Evolutionary conservation across 2,113 vertebrate species (phyloP).

Genomic region (Amazona vittata): DNA sequence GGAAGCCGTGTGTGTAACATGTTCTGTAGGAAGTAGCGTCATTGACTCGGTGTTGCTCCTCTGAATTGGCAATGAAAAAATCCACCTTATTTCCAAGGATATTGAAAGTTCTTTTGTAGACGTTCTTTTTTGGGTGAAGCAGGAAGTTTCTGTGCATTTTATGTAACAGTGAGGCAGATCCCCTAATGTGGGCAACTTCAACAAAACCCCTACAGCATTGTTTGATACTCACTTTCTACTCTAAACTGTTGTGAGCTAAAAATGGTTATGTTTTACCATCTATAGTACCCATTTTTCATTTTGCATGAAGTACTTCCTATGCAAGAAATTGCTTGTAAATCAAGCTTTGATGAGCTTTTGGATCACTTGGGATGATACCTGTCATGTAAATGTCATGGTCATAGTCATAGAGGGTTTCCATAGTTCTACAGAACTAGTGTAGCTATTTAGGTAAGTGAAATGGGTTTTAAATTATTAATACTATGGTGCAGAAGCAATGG

Average conservation of each 20-base stretch:
- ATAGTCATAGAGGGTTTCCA: not conserved
- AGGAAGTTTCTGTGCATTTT: not conserved
- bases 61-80: not conserved
- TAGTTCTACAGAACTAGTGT: not conserved
- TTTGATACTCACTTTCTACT: not conserved
- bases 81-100: not conserved
- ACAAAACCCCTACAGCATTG: not conserved
- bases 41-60: not conserved
- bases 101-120: not conserved
- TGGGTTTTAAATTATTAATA: not conserved
- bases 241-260: slow-evolving; percentile 4
- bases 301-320: not conserved
- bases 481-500: not conserved
- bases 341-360: not conserved
- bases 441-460: not conserved
- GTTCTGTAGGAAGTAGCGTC: fast-evolving
- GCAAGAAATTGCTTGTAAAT: not conserved
- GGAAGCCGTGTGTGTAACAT: not conserved
- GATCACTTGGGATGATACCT: not conserved
- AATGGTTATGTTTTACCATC: not conserved
- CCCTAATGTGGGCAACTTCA: not conserved
- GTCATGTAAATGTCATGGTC: not conserved
- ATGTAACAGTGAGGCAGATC: not conserved
- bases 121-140: not conserved
- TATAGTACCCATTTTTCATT: not conserved